These are phyloP conservation scores for Nomada fabriciana DNA, from an alignment of 2,888 invertebrate species.

Conservation along the genomic window DNA sequence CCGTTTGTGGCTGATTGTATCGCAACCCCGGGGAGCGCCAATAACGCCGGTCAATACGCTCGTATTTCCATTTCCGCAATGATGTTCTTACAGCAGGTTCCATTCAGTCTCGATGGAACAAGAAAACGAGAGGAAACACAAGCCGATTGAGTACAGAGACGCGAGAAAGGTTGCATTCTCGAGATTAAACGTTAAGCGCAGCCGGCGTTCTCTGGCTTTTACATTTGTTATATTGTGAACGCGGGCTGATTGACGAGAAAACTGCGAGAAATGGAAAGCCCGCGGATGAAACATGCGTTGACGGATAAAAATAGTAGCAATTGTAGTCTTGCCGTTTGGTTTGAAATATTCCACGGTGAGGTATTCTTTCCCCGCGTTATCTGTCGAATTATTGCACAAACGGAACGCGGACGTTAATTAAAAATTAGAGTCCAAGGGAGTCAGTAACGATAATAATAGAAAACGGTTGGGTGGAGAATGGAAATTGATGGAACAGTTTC, in stretches of 20 bases:
- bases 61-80: constrained; percentile 36
- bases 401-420: too few relatives aligned
- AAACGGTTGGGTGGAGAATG: too few relatives aligned
- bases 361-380: too few relatives aligned
- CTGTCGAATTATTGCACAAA: too few relatives aligned
- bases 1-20: constrained; percentile 40
- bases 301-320: background rate
- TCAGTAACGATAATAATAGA: too few relatives aligned
- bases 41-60: constrained; percentile 30
- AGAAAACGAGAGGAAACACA: background rate
- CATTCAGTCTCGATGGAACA: background rate
- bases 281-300: background rate
- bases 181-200: constrained; percentile 4
- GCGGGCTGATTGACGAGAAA: background rate
- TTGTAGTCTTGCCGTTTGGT: background rate
- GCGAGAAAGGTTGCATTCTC: background rate
- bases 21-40: constrained; percentile 6
- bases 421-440: too few relatives aligned
- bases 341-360: background rate
- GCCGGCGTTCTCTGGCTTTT: background rate
- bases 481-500: too few relatives aligned
- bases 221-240: background rate
- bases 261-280: background rate
- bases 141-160: background rate
- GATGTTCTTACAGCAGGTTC: constrained; percentile 15